Base-by-base conservation (phyloP, 2,797 vertebrate species). In the Heterohyrax brucei region DNA sequence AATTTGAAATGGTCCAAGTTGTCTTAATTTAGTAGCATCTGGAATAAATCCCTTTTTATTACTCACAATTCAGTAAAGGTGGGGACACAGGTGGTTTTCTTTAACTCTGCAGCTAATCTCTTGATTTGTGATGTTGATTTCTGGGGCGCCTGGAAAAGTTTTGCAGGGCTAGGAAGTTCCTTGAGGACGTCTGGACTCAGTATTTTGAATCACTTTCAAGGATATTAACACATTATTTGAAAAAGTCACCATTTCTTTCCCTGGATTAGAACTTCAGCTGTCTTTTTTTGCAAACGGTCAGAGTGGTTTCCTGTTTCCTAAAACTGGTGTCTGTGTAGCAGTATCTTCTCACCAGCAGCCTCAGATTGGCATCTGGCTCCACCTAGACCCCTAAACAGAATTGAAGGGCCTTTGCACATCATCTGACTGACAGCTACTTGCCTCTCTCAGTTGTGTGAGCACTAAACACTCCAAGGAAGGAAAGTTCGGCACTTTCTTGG, bases 381-480 rank as follows among this genome's bases (percentile, higher is more conserved):
- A 12, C 21, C 4, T 0, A 19, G 48, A 44, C 68, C 48, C 30
- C 12, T 14, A 28, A 14, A 70, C 73, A 56, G 68, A 22, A 26
- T 1, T 0, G 4, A 48, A 10, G 53, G 4, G 18, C 28, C 62
- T 50, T 16, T 46, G 7, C 22, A 30, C 26, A 0, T 39, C 66
- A 10, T 26, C 28, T 83, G 16, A 18, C 50, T 19, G 7, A 13
- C 33, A 16, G 73, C 48, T n/a, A 2, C 66, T 75, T 21, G 18
- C 9, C 44, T 48, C 28, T 44, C 50, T 91, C 24, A 44, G 50
- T 24, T 81, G 33, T 76, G 62, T 56, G 75, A 75, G 68, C 70
- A 94, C 93, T 22, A 88, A 95, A 73, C 62, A 28, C 33, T 89
- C 89, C 87, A 39, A 94, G 72, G 68, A 84, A 94, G 16, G 21